Evolutionary conservation across 2,797 vertebrate genomes (phyloP), one percentile per base, ranked within the genome.

Genomic region (Sebastiscus albofasciatus): DNA sequence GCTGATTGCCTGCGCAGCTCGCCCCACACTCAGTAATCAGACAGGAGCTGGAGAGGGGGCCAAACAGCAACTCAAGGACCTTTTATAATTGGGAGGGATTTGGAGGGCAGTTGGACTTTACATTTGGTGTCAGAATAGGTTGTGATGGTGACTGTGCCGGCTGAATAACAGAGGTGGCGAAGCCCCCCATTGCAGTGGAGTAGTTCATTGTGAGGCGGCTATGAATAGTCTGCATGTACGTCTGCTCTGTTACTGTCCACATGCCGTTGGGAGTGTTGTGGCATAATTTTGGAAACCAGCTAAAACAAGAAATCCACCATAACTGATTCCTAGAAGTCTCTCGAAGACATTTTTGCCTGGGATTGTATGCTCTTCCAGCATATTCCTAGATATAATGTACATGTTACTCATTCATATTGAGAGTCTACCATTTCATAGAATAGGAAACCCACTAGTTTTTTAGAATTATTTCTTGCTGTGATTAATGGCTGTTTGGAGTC

Each of bases 81-180:
- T 95, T 96, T 96, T 95, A 93, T 95, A 96, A 96, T 95, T 95
- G 93, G 93, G 92, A 90, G 92, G 90, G 89, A 92, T 94, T 95
- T 90, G 82, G 86, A 89, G 90, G 91, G 89, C 87, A 93, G 91
- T 93, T 89, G 91, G 92, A 92, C 94, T 95, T 94, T 94, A 92
- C 92, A 92, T 94, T 92, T 90, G 90, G 94, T 91, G 88, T 89
- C 88, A 90, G 92, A 92, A 92, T 84, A 82, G 89, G 90, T 80
- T 85, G 88, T 80, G 86, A 89, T 92, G 83, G 88, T 82, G 86
- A 72, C 79, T 68, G 83, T 77, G 46, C 77, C 65, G 78, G 72
- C 72, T 82, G 81, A 90, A 82, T 85, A 89, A 84, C 64, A 68
- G 80, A 80, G 79, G 76, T 87, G 70, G 84, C 79, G 71, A 81